phyloP scores from a whole-genome alignment of 2,113 vertebrate genomes.

The Cryptoleucopteryx plumbea region DNA sequence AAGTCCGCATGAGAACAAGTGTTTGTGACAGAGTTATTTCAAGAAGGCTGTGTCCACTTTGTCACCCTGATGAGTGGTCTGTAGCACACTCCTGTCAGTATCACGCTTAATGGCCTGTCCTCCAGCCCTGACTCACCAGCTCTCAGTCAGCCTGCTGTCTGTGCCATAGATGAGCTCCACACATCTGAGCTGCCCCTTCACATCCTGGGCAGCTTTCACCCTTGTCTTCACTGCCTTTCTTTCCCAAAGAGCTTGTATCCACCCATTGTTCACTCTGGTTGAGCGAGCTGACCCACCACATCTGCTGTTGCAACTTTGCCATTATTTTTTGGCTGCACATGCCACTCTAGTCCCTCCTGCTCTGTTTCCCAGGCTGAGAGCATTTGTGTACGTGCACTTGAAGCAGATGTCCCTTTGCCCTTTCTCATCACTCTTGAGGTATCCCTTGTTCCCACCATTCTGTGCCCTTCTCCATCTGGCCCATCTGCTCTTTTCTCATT shows the following conservation, averaged over 20 bases:
- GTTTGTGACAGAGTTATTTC: not conserved
- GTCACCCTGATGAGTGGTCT: no score
- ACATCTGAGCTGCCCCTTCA: not conserved
- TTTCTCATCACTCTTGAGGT: not conserved
- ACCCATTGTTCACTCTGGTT: not conserved
- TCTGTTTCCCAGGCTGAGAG: not conserved
- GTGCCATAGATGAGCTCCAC: not conserved
- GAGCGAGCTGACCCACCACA: not conserved
- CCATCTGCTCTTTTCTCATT: not conserved
- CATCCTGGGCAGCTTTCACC: not conserved
- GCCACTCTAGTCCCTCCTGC: not conserved
- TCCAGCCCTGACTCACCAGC: not conserved
- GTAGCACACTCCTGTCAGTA: no score
- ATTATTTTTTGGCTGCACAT: not conserved
- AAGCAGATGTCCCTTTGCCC: not conserved
- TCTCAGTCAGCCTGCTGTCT: not conserved
- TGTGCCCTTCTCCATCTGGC: not conserved
- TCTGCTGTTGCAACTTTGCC: not conserved
- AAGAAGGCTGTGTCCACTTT: not conserved
- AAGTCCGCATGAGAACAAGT: rapidly evolving
- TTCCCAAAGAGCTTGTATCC: not conserved
- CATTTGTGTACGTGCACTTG: no score
- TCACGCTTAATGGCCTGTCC: rapidly evolving
- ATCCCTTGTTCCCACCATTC: not conserved
- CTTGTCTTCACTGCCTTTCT: not conserved